Evolutionary conservation across 2,113 vertebrate species (phyloP), one percentile per base, ranked within the genome.

Genomic region (Cnemophilus loriae): DNA sequence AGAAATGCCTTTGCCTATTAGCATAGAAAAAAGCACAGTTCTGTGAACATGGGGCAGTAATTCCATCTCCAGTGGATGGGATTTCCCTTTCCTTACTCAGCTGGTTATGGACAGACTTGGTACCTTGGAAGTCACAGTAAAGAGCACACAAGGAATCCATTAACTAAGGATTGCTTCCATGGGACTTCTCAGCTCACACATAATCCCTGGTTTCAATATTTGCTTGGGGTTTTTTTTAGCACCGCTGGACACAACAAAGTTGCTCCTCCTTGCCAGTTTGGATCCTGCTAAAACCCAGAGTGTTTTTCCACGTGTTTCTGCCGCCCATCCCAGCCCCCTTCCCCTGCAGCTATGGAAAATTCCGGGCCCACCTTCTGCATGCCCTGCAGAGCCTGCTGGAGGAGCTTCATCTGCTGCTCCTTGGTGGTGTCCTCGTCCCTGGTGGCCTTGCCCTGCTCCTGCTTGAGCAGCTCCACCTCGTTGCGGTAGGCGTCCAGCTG

Each of bases 401-500:
- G 98, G 94, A 99, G 98, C 94, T 98, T 98, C 97, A 99, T 98
- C 95, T 99, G 99, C 97, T 99, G 99, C 21, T 99, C 98, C 95
- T 99, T 99, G 47, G 98, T 98, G 86, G 96, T 96, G 79, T 99
- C 99, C 76, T 99, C 99, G 21, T 99, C 99, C 90, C 97, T 97
- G 76, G 97, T 97, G 24, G 97, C 97, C 96, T 99, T 99, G 97
- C 98, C 98, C 87, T 99, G 99, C 87, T 99, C 99, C 98, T 99
- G 99, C 93, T 99, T 99, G 47, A 99, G 98, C 92, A 99, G 98
- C 93, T 99, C 99, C 95, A 99, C 98, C 95, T 99, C 99, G 23
- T 99, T 99, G 84, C 99, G 98, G 89, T 99, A 99, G 69, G 99
- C 99, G 5, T 99, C 99, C 59, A 99, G 98, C 98, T 99, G 99